These are phyloP conservation scores for Drosophila subpulchrella DNA, from an alignment of 1,140 invertebrate species.

Conservation along the genomic window DNA sequence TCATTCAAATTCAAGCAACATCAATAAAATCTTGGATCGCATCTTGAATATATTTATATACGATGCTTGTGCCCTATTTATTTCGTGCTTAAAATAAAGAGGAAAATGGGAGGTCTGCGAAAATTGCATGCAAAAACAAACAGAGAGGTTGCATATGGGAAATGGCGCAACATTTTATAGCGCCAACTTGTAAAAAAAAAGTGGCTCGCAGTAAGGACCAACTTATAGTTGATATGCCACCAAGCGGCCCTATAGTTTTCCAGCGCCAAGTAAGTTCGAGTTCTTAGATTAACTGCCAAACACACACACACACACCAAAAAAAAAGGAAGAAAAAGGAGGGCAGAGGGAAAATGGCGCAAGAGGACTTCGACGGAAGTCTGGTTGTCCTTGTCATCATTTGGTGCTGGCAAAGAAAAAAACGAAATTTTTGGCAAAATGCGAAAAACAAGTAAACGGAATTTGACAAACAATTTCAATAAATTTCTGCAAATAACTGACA, in stretches of 20 bases:
- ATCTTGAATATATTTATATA: constrained; percentile 55
- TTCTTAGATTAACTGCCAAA: constrained; percentile 72
- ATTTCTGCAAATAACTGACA: constrained; percentile 79
- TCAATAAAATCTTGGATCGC: constrained; percentile 75
- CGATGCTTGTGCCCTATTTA: constrained; percentile 41
- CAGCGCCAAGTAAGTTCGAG: constrained; percentile 25
- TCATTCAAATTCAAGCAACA: constrained; percentile 78
- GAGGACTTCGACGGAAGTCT: constrained; percentile 63
- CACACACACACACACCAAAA: constrained; percentile 19
- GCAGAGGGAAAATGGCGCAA: constrained; percentile 54
- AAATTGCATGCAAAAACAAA: constrained; percentile 78
- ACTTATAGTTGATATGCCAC: constrained; percentile 68
- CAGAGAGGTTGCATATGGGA: constrained; percentile 32
- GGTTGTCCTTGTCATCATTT: constrained; percentile 58
- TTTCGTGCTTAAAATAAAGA: constrained; percentile 29
- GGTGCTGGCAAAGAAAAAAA: constrained; percentile 37
- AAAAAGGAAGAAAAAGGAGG: constrained; percentile 1
- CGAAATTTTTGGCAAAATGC: constrained; percentile 65
- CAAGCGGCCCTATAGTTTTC: constrained; percentile 54
- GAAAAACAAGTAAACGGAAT: constrained; percentile 82
- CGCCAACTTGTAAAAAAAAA: constrained; percentile 49
- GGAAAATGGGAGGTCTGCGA: constrained; percentile 4
- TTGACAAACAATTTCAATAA: constrained; percentile 83
- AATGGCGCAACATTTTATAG: constrained; percentile 51
- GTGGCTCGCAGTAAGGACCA: constrained; percentile 25